phyloP scores from a whole-genome alignment of 2,113 vertebrate species.

The Spizaetus ornatus region DNA sequence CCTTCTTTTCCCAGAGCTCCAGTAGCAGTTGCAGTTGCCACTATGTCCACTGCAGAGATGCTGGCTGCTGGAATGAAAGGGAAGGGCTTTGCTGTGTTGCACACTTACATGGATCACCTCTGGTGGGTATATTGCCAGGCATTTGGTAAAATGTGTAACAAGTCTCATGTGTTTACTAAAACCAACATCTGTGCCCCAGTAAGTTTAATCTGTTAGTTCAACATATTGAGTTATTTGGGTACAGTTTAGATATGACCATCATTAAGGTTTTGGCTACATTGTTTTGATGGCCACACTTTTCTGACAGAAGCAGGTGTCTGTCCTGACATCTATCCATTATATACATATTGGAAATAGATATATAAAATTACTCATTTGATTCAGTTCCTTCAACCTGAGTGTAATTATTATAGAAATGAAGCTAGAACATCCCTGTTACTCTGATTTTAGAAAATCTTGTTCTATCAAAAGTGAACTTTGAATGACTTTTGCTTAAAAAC shows the following conservation, averaged over 20 bases:
- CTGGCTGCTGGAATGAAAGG: conserved; percentile 86
- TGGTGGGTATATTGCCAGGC: conserved; percentile 76
- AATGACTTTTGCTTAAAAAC: not conserved
- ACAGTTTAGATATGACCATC: not conserved
- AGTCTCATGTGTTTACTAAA: not conserved
- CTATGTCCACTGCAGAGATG: conserved; percentile 86
- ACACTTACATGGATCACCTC: conserved; percentile 89
- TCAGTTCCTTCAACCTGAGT: not conserved
- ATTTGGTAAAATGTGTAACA: not conserved
- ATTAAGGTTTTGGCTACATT: not conserved
- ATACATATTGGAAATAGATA: not conserved
- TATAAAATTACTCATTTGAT: not conserved
- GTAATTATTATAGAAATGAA: not conserved
- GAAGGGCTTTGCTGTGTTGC: conserved; percentile 87
- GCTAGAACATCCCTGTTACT: not conserved
- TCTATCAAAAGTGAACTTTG: not conserved
- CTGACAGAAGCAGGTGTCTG: not conserved
- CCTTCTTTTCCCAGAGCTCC: conserved; percentile 79
- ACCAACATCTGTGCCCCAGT: not conserved
- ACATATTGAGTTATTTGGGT: not conserved
- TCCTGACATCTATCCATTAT: not conserved
- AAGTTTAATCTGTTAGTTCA: not conserved
- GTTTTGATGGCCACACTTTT: not conserved
- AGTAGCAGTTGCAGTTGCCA: conserved; percentile 85
- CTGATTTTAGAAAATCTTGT: not conserved